Conservation (phyloP, 1,140 invertebrate genomes). For the Euwallacea similis region DNA sequence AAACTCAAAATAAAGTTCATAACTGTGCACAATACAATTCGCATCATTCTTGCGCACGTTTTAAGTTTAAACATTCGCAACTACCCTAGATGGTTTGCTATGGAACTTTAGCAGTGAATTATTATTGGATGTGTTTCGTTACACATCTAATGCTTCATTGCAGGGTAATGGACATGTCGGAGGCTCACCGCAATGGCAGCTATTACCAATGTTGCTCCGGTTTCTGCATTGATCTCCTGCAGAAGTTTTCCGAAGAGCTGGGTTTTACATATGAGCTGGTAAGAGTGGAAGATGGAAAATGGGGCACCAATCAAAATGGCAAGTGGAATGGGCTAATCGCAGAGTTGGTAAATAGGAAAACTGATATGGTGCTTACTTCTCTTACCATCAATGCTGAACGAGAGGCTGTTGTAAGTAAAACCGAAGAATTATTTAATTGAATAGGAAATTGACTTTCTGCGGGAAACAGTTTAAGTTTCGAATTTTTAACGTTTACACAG, state of each 20-base stretch:
- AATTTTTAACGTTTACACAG: no score
- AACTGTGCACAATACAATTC: no score
- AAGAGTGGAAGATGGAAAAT: conserved; percentile 91
- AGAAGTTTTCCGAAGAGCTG: conserved; percentile 88
- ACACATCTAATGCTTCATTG: conserved; percentile 40
- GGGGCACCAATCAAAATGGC: conserved; percentile 89
- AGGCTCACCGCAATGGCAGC: conserved; percentile 78
- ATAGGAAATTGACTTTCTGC: no score
- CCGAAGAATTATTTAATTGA: no score
- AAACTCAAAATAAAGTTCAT: no score
- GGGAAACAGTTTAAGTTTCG: no score
- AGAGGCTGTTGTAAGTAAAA: conserved; percentile 70
- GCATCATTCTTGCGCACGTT: no score
- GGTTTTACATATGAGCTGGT: conserved; percentile 95
- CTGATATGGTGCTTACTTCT: conserved; percentile 96
- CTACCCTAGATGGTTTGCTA: no score
- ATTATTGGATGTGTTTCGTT: no score
- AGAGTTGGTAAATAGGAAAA: conserved; percentile 89
- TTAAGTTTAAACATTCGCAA: no score
- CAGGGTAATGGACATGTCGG: conserved; percentile 71
- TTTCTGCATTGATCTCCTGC: conserved; percentile 94
- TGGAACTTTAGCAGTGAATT: no score
- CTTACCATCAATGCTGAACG: conserved; percentile 96
- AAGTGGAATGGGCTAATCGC: conserved; percentile 97
- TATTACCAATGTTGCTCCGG: conserved; percentile 95